Percentiles rank a stretch among this genome's conserved stretches.
Evolutionary conservation across 2,888 invertebrate species (phyloP).

Genomic region (Synanthedon vespiformis): DNA sequence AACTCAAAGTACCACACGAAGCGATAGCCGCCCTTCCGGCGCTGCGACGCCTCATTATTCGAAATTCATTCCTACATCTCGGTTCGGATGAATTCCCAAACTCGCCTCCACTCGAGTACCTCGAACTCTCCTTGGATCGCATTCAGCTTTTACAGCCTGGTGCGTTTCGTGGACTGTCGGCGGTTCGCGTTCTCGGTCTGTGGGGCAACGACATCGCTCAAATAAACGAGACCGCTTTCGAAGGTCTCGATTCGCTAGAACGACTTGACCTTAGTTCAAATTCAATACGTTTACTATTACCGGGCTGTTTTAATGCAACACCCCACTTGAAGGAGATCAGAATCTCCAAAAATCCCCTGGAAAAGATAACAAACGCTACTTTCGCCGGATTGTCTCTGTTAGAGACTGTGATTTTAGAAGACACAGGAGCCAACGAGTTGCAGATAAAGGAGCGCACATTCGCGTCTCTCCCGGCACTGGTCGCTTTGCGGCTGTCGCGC

Average conservation of each 20-base stretch:
- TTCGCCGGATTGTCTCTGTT: slow-evolving; percentile 2
- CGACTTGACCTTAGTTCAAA: slow-evolving; percentile 16
- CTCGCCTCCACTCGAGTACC: slow-evolving; percentile 2
- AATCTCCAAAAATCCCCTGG: background rate
- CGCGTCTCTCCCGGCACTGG: slow-evolving; percentile 1
- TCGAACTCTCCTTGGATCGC: slow-evolving; percentile 8
- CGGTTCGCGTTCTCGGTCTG: background rate
- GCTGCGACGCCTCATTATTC: slow-evolving; percentile 2
- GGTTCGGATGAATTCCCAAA: background rate
- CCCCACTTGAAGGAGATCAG: slow-evolving; percentile 1
- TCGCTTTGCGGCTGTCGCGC: slow-evolving; percentile 5
- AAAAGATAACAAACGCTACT: background rate
- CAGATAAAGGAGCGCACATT: background rate
- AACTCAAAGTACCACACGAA: background rate
- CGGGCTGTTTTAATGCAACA: slow-evolving; percentile 1
- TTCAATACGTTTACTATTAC: slow-evolving; percentile 8
- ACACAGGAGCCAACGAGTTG: slow-evolving; percentile 3
- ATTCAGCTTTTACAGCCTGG: slow-evolving; percentile 9
- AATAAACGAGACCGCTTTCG: slow-evolving; percentile 13
- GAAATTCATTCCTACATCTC: slow-evolving; percentile 1
- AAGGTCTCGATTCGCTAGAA: slow-evolving; percentile 9
- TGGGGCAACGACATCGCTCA: slow-evolving; percentile 1
- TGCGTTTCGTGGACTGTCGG: background rate
- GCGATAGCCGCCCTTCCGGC: slow-evolving; percentile 3
- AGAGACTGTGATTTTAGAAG: slow-evolving; percentile 5